Evolutionary conservation across 2,113 vertebrate genomes (phyloP), one percentile per base, ranked within the genome.

Genomic region (Notarius lentiginosus): DNA sequence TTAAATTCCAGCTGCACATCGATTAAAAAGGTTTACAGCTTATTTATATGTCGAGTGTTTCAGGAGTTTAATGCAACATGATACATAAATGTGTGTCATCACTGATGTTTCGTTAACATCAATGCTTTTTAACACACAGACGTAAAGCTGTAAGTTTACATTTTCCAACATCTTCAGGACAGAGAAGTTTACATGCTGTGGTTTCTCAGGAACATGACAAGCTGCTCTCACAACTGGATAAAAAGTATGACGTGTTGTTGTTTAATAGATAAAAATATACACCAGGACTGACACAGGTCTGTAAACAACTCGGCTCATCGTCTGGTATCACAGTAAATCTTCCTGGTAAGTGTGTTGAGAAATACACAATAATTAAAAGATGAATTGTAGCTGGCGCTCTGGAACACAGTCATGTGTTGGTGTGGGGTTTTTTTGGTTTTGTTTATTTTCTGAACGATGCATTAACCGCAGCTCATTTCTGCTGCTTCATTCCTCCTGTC

Each of bases 281-380:
- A 41, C 79, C 83, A 7, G 34, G 68, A 79, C 79, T 82, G 82
- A 63, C 24, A 2, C 10, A 12, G 82, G 82, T 83, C 82, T 20
- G n/a, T 88, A 79, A 90, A 90, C 89, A 87, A 24, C 53, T 82
- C 56, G 18, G 30, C 72, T 73, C 87, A 85, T 83, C 87, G 87
- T 84, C 60, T 65, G 47, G 9, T 27, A 41, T 87, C 68, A 34
- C 34, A 84, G 84, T 66, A 84, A 81, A n/a, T 84, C 65, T 22
- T 47, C 72, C 55, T 88, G 82, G 56, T 87, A 82, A 85, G 86
- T 83, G 49, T 58, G 41, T 61, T 82, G 86, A 66, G 84, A 88
- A 87, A 76, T 77, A 86, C 88, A 55, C 15, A 24, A 72, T 73
- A 61, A 81, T 87, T 90, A 65, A 85, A 89, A 84, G 55, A 68